Conservation (phyloP, 2,888 invertebrate species). For the Villa cingulata region DNA sequence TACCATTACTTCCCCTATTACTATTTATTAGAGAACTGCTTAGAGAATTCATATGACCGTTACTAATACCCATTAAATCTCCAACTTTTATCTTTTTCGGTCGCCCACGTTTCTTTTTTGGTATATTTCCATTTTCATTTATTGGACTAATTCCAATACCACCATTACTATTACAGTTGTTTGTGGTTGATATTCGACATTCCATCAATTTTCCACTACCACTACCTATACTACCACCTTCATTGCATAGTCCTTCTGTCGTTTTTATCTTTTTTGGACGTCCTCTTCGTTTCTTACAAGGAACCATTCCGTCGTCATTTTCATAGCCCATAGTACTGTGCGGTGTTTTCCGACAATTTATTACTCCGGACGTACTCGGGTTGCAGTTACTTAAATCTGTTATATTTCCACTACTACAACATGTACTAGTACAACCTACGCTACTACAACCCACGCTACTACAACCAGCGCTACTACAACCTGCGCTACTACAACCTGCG, state of each 20-base stretch:
- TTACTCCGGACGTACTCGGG: slow-evolving; percentile 9
- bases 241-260: slow-evolving; percentile 40
- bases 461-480: too few species aligned
- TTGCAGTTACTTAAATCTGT: slow-evolving; percentile 15
- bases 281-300: slow-evolving; percentile 78
- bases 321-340: slow-evolving; percentile 9
- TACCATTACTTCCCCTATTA: slow-evolving; percentile 3
- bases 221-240: slow-evolving; percentile 36
- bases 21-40: slow-evolving; percentile 2
- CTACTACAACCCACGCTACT: too few species aligned
- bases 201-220: background rate
- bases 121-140: slow-evolving; percentile 40
- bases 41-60: background rate
- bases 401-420: too few species aligned
- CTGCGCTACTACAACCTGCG: too few species aligned
- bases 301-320: slow-evolving; percentile 24
- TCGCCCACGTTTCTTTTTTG: slow-evolving; percentile 76
- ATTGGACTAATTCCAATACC: slow-evolving; percentile 2
- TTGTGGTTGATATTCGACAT: slow-evolving; percentile 33
- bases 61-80: slow-evolving; percentile 11
- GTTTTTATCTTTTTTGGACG: slow-evolving; percentile 59
- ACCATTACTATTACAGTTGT: slow-evolving; percentile 24
- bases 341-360: slow-evolving; percentile 2
- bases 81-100: slow-evolving; percentile 68
- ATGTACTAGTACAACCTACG: too few species aligned